These are phyloP conservation scores for Alouatta palliata DNA, from an alignment of 2,113 vertebrate genomes.

Conservation along the genomic window DNA sequence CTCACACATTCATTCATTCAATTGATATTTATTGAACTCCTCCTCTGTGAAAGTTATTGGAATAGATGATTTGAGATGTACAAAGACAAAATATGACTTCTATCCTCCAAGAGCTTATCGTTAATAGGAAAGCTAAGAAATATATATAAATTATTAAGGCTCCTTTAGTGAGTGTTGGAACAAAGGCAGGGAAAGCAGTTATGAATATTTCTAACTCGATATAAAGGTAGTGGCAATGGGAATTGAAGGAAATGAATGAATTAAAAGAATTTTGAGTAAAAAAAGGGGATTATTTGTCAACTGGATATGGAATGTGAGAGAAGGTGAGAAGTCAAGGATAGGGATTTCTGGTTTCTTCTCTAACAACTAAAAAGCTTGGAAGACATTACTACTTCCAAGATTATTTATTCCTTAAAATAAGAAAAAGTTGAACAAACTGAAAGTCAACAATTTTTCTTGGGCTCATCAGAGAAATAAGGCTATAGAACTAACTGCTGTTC, in stretches of 20 bases:
- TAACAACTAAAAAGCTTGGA: background rate
- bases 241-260: background rate
- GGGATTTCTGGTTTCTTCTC: background rate
- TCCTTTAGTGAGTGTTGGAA: background rate
- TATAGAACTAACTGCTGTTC: background rate
- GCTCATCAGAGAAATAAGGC: background rate
- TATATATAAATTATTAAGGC: background rate
- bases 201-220: background rate
- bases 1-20: background rate
- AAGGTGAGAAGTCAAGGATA: background rate
- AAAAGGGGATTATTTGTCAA: background rate
- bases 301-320: background rate
- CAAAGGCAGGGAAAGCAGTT: background rate
- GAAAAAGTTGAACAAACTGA: background rate
- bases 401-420: background rate
- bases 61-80: background rate
- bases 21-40: background rate
- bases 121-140: background rate
- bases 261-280: background rate
- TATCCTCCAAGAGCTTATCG: background rate
- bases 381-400: background rate
- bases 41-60: background rate
- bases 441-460: background rate
- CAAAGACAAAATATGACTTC: background rate
- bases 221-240: background rate